These are phyloP conservation scores for Aegithalos caudatus DNA, from an alignment of 2,113 vertebrate species.

Conservation along the genomic window DNA sequence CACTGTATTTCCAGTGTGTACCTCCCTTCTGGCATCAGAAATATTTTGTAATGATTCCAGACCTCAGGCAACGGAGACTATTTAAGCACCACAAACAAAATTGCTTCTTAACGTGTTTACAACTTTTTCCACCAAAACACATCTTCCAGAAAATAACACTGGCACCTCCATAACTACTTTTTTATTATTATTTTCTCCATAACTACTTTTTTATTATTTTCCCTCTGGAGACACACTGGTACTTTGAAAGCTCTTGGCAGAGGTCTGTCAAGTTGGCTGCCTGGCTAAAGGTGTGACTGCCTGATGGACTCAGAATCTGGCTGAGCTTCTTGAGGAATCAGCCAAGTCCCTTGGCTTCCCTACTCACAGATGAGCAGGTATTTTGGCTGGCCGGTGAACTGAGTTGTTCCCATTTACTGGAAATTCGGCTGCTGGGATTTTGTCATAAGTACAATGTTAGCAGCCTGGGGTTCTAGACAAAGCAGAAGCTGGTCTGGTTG, in stretches of 20 bases:
- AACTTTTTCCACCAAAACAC: slow-evolving; percentile 16
- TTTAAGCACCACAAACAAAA: slow-evolving; percentile 5
- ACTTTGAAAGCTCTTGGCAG: slow-evolving; percentile 1
- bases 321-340: background rate
- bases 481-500: background rate
- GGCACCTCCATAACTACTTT: background rate
- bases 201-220: background rate
- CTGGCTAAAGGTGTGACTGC: background rate
- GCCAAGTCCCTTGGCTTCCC: background rate
- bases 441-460: background rate
- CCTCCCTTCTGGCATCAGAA: background rate
- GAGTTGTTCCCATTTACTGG: background rate
- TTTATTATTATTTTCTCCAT: background rate
- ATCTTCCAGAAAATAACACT: slow-evolving; percentile 1
- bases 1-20: background rate
- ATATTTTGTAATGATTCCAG: slow-evolving; percentile 1
- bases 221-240: background rate
- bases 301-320: background rate
- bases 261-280: background rate
- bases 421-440: background rate
- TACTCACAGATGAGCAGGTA: background rate
- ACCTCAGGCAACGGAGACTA: background rate
- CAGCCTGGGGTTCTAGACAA: background rate
- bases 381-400: background rate
- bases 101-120: background rate